Conservation (phyloP, 2,888 invertebrate species). For the Erannis defoliaria region DNA sequence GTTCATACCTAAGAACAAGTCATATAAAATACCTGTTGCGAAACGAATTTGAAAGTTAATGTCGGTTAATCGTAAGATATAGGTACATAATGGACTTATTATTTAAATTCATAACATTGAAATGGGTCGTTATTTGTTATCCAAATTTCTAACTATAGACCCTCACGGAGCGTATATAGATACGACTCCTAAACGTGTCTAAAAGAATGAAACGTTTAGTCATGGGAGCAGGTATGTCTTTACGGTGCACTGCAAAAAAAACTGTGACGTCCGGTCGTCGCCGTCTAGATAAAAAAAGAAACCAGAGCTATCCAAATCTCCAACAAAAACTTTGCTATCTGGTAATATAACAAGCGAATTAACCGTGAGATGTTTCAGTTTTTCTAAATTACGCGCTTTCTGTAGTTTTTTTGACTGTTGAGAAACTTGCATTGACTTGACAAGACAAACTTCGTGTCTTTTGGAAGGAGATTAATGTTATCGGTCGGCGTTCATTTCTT, state of each 20-base stretch:
- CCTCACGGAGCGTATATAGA: slow-evolving; percentile 5
- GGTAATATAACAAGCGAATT: slow-evolving; percentile 58
- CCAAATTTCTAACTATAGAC: slow-evolving; percentile 21
- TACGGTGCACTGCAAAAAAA: slow-evolving; percentile 48
- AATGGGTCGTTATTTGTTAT: slow-evolving; percentile 17
- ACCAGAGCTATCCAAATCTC: slow-evolving; percentile 50
- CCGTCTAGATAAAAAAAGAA: slow-evolving; percentile 50
- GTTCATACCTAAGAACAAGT: slow-evolving; percentile 14
- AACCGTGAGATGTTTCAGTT: slow-evolving; percentile 62
- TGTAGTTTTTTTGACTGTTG: slow-evolving; percentile 35
- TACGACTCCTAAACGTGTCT: background rate
- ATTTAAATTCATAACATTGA: slow-evolving; percentile 23
- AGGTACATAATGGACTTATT: slow-evolving; percentile 13
- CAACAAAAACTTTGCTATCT: slow-evolving; percentile 53
- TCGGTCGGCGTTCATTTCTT: slow-evolving; percentile 55
- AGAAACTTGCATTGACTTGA: slow-evolving; percentile 19
- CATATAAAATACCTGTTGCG: slow-evolving; percentile 23
- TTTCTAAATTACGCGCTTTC: slow-evolving; percentile 54
- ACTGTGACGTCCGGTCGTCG: slow-evolving; percentile 43
- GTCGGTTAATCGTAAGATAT: slow-evolving; percentile 15
- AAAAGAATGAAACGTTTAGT: background rate
- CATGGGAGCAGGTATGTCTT: slow-evolving; percentile 19
- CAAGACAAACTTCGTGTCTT: slow-evolving; percentile 20
- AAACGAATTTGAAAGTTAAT: slow-evolving; percentile 33
- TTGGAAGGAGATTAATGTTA: slow-evolving; percentile 45